Evolutionary conservation across 2,113 vertebrate genomes (phyloP).

Genomic region (Phalacrocorax brasilianus): DNA sequence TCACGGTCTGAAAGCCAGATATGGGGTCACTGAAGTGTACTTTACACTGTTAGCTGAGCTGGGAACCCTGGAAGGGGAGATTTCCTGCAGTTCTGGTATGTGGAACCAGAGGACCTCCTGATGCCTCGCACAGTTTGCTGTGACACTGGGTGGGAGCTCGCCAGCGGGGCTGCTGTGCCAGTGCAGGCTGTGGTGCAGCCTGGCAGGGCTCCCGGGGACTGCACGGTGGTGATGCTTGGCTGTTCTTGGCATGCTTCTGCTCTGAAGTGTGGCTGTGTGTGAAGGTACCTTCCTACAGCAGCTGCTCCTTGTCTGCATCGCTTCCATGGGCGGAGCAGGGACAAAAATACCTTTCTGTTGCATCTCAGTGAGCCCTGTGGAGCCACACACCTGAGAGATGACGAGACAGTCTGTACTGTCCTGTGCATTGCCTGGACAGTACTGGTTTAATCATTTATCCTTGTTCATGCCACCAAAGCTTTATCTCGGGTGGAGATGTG

Average conservation of each 20-base stretch:
- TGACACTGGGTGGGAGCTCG: neutral
- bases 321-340: neutral
- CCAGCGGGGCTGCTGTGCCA: neutral
- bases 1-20: neutral
- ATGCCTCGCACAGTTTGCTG: neutral
- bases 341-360: neutral
- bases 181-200: neutral
- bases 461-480: neutral
- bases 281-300: neutral
- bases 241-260: accelerated
- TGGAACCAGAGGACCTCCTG: neutral
- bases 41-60: neutral
- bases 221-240: neutral
- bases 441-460: neutral
- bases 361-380: accelerated
- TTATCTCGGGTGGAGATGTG: neutral
- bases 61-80: neutral
- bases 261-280: neutral
- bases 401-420: neutral
- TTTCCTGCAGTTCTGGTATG: neutral
- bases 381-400: accelerated
- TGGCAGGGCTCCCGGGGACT: neutral
- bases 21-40: neutral
- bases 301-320: neutral
- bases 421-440: accelerated